These are phyloP conservation scores for Holacanthella duospinosa DNA, from an alignment of 2,888 invertebrate genomes.

Conservation along the genomic window DNA sequence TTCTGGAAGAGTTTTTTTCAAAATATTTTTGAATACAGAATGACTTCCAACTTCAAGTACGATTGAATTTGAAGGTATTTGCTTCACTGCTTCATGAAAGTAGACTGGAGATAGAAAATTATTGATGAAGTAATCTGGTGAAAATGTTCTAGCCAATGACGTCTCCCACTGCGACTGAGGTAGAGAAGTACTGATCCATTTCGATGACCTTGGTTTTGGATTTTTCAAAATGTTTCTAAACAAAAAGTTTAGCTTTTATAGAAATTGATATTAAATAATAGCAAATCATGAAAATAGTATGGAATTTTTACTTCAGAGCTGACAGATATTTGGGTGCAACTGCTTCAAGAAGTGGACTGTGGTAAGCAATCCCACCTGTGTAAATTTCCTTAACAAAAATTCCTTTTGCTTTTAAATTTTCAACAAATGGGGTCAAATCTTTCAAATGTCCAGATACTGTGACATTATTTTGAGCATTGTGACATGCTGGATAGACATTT, in stretches of 20 bases:
- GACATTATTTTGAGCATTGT: constrained; percentile 86
- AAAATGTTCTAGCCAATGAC: constrained; percentile 24
- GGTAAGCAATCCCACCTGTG: constrained; percentile 80
- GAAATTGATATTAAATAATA: no score
- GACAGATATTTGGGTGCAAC: background rate
- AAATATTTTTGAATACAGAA: constrained; percentile 43
- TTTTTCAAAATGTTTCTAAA: background rate
- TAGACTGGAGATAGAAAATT: constrained; percentile 9
- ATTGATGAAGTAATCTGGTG: constrained; percentile 4
- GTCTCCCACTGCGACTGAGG: background rate
- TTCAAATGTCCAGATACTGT: constrained; percentile 79
- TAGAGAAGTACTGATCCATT: constrained; percentile 9
- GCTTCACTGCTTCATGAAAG: constrained; percentile 42
- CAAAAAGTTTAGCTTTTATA: background rate
- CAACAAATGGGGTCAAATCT: constrained; percentile 57
- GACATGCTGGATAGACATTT: constrained; percentile 77
- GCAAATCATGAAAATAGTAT: constrained; percentile 43
- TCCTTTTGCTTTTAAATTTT: constrained; percentile 57
- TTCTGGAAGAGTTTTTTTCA: constrained; percentile 45
- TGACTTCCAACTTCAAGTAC: constrained; percentile 30
- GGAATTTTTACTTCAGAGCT: background rate
- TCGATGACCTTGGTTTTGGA: background rate
- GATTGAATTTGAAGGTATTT: constrained; percentile 47
- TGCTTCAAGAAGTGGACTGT: constrained; percentile 40
- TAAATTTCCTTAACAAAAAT: constrained; percentile 74